A percentile compares a stretch with the other conserved stretches of the same genome.
Evolutionary conservation across 1,140 invertebrate genomes (phyloP).

Genomic region (Eriosoma lanigerum): DNA sequence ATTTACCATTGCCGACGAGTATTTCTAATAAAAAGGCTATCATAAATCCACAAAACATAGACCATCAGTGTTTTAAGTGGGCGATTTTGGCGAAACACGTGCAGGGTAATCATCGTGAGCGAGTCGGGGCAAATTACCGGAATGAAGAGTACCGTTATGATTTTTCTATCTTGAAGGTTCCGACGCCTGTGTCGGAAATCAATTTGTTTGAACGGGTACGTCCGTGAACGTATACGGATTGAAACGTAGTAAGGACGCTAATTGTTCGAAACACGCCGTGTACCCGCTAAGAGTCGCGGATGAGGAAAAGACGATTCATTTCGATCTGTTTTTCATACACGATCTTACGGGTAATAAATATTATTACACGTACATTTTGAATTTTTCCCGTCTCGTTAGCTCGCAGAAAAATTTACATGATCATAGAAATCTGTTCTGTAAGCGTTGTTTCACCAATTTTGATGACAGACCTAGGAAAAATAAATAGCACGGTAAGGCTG

Average conservation of each 20-base stretch:
- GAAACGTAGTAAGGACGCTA: background rate
- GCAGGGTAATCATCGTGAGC: background rate
- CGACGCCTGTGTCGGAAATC: background rate
- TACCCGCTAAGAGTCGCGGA: background rate
- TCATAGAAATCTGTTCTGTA: background rate
- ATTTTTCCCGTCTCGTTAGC: background rate
- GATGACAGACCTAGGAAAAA: background rate
- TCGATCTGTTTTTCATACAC: background rate
- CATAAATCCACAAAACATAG: background rate
- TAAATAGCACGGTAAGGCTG: background rate
- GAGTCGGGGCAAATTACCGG: background rate
- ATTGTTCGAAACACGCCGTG: background rate
- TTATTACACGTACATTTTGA: background rate
- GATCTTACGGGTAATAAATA: background rate
- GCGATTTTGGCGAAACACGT: background rate
- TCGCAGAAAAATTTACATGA: background rate
- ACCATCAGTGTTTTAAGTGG: background rate
- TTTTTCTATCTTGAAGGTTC: background rate
- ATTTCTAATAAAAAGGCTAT: background rate
- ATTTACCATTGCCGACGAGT: background rate
- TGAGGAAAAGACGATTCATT: background rate
- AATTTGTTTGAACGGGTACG: background rate
- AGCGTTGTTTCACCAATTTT: background rate
- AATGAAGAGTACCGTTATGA: background rate
- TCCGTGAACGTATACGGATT: background rate